These are phyloP conservation scores for Anser brachyrhynchus DNA, from an alignment of 2,113 vertebrate species.

Conservation along the genomic window DNA sequence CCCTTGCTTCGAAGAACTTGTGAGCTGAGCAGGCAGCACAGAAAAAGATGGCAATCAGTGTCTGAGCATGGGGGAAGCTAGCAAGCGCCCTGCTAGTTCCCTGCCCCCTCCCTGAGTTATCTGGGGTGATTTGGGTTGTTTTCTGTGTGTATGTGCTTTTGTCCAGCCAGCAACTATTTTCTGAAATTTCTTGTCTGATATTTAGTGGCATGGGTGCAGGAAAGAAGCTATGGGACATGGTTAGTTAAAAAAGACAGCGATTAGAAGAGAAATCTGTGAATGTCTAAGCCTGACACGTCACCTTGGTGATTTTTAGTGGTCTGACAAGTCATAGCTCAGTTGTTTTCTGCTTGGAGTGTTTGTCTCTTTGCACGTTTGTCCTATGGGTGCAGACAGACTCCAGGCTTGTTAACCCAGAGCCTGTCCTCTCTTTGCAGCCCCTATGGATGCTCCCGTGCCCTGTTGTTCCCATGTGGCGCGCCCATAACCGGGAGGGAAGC, in stretches of 20 bases:
- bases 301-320: not conserved
- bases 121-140: not conserved
- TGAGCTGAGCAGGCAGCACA: not conserved
- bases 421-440: not conserved
- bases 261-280: not conserved
- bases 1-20: not conserved
- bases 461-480: not conserved
- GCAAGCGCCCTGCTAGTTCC: not conserved
- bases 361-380: not conserved
- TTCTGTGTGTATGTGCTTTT: not conserved
- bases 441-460: rapidly evolving
- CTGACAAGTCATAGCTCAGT: not conserved
- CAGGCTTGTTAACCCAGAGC: not conserved
- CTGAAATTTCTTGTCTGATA: not conserved
- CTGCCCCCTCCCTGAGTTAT: not conserved
- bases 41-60: not conserved
- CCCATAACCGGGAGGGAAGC: not conserved
- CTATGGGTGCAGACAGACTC: not conserved
- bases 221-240: not conserved
- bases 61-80: not conserved
- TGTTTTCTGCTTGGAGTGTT: not conserved
- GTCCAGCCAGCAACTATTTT: not conserved
- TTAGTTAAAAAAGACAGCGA: not conserved
- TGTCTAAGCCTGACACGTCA: not conserved
- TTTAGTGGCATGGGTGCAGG: not conserved